Conservation (phyloP, 2,797 vertebrate genomes). For the Phrynocephalus vlangalii region DNA sequence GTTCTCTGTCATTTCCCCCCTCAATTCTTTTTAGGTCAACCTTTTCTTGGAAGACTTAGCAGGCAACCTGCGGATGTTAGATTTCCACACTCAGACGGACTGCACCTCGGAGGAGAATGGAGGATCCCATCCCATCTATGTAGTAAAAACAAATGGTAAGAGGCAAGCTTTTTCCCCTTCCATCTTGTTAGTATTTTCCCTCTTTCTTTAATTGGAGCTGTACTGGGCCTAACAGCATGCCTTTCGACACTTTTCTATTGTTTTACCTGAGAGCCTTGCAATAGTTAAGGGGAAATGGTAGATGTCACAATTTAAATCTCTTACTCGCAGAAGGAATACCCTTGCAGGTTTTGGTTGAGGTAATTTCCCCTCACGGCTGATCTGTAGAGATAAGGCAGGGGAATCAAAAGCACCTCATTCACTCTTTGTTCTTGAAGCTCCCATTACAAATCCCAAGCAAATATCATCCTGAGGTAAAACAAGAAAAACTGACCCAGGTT, state of each 20-base stretch:
- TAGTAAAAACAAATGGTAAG: constrained; percentile 69
- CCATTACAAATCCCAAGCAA: accelerated
- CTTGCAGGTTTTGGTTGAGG: neutral
- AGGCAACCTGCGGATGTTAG: neutral
- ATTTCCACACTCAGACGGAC: constrained; percentile 5
- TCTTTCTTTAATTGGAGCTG: neutral
- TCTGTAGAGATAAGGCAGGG: neutral
- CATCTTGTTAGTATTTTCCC: neutral
- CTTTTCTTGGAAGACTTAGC: constrained; percentile 43
- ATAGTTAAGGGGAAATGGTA: neutral
- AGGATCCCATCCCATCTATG: neutral
- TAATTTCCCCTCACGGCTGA: neutral
- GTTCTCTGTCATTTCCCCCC: neutral
- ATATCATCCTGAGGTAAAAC: neutral
- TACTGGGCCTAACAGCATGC: neutral
- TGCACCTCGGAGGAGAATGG: constrained; percentile 47
- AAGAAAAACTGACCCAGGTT: neutral
- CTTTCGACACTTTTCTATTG: neutral
- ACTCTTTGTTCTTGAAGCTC: neutral
- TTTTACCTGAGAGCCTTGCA: neutral
- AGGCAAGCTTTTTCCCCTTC: too few species aligned
- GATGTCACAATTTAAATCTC: neutral
- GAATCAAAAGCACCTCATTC: neutral
- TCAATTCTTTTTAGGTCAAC: constrained; percentile 21
- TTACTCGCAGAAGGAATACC: neutral